Evolutionary conservation across 2,888 invertebrate genomes (phyloP).

Genomic region (Altica lythri): DNA sequence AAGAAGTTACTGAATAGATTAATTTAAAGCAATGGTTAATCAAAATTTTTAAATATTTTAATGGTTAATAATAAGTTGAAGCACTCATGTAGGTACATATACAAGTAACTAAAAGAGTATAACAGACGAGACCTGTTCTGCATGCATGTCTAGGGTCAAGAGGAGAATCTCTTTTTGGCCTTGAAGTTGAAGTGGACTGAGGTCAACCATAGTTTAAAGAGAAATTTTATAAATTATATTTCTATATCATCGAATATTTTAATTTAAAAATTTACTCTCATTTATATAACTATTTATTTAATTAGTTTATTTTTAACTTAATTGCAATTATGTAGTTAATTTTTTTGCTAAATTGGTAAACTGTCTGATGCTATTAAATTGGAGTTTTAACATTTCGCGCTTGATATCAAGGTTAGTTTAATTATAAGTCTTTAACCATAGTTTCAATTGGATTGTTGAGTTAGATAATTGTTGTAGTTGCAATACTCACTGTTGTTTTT

Average conservation of each 20-base stretch:
- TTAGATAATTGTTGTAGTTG: too few species aligned
- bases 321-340: too few species aligned
- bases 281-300: too few species aligned
- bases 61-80: too few species aligned
- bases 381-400: background rate
- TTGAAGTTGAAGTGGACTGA: slow-evolving; percentile 31
- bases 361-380: background rate
- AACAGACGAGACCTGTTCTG: slow-evolving; percentile 25
- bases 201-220: slow-evolving; percentile 28
- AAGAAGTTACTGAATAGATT: too few species aligned
- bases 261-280: background rate
- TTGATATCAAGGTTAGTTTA: background rate
- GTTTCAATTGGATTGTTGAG: background rate
- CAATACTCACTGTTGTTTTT: too few species aligned
- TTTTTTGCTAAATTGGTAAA: background rate
- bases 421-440: background rate
- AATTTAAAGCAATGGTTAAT: too few species aligned
- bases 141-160: slow-evolving; percentile 35
- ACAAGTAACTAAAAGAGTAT: too few species aligned
- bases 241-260: too few species aligned
- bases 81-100: background rate
- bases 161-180: slow-evolving; percentile 31
- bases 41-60: too few species aligned
- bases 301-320: background rate
- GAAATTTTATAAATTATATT: too few species aligned